Evolutionary conservation across 1,140 invertebrate genomes (phyloP).

Genomic region (Lysiphlebus fabarum): DNA sequence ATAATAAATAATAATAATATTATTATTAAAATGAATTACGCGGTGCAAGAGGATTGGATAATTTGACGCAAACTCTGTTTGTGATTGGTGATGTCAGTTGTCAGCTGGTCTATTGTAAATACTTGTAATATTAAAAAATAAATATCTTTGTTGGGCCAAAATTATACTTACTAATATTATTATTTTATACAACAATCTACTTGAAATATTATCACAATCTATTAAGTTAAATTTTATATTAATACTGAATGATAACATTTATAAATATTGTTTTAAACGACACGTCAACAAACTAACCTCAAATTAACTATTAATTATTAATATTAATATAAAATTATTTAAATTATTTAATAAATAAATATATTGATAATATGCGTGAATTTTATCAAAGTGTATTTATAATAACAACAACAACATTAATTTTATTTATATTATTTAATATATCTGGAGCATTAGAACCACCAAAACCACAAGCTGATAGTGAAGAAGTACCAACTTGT

Average conservation of each 20-base stretch:
- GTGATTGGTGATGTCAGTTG: not conserved
- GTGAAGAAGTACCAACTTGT: constrained; percentile 65
- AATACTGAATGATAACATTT: too few relatives aligned
- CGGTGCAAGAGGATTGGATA: constrained; percentile 19
- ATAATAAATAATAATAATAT: not conserved
- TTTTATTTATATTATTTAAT: not conserved
- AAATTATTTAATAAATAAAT: constrained; percentile 1
- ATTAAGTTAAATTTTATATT: too few relatives aligned
- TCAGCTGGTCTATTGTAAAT: constrained; percentile 14
- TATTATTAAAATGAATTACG: constrained; percentile 4
- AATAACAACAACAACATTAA: not conserved
- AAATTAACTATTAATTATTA: too few relatives aligned
- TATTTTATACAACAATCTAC: too few relatives aligned
- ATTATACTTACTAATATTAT: too few relatives aligned
- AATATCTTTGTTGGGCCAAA: not conserved
- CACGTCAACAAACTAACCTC: too few relatives aligned
- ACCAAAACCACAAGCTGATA: constrained; percentile 29
- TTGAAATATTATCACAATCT: too few relatives aligned
- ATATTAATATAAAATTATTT: not conserved
- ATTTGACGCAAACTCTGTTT: constrained; percentile 13
- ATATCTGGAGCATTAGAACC: not conserved
- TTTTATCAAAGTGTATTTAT: not conserved
- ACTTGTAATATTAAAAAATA: not conserved
- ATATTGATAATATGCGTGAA: constrained; percentile 5
- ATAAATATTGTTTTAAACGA: too few relatives aligned